These are phyloP conservation scores for Piscicola geometra DNA, from an alignment of 2,888 invertebrate genomes.

Conservation along the genomic window DNA sequence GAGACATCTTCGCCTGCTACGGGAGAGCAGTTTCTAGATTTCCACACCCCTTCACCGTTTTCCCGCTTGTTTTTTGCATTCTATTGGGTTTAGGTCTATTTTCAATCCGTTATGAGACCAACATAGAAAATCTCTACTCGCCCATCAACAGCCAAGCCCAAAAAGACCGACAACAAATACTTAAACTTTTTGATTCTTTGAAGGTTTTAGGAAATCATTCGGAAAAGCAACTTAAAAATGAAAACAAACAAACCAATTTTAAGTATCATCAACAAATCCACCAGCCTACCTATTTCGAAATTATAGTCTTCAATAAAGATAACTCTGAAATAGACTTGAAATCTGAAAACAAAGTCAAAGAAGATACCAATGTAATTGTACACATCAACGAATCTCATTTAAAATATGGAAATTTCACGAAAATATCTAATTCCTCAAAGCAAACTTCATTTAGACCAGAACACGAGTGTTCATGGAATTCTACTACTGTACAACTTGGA, in stretches of 20 bases:
- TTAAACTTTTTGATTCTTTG: slow-evolving; percentile 33
- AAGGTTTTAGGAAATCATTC: background rate
- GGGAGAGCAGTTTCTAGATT: slow-evolving; percentile 42
- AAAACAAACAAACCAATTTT: slow-evolving; percentile 1
- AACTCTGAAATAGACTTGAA: background rate
- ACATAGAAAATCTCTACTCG: slow-evolving; percentile 45
- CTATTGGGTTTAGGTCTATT: slow-evolving; percentile 43
- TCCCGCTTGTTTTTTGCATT: slow-evolving; percentile 41
- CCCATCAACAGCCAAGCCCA: slow-evolving; percentile 47
- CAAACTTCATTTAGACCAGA: background rate
- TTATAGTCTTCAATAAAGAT: slow-evolving; percentile 27
- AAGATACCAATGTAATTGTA: too few relatives aligned
- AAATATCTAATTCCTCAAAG: background rate
- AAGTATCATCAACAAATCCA: slow-evolving; percentile 28
- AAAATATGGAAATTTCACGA: too few relatives aligned
- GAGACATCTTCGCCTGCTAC: slow-evolving; percentile 44
- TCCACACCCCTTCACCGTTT: slow-evolving; percentile 35
- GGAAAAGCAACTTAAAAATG: background rate
- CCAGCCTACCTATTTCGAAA: slow-evolving; percentile 27
- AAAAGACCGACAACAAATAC: slow-evolving; percentile 41
- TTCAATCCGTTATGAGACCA: slow-evolving; percentile 43
- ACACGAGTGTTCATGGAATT: background rate
- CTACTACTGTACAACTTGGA: too few relatives aligned
- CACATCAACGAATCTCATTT: too few relatives aligned
- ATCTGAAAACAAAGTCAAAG: background rate